Evolutionary conservation across 2,797 vertebrate species (phyloP).

Genomic region (Coendou prehensilis): DNA sequence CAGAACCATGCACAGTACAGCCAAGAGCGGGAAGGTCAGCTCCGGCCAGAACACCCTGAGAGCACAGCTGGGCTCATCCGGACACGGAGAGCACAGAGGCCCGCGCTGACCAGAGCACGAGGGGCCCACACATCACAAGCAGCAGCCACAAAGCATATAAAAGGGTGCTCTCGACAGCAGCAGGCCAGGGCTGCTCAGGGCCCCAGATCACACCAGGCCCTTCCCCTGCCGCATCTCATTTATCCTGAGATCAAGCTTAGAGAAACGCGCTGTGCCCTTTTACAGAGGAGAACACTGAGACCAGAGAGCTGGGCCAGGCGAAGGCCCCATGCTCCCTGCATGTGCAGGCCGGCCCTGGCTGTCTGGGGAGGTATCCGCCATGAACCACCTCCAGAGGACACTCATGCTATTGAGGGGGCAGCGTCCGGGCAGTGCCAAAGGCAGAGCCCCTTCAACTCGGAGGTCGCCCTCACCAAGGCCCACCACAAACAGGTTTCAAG

Average conservation of each 20-base stretch:
- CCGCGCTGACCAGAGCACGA: not conserved
- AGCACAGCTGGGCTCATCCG: not conserved
- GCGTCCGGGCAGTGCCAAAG: not conserved
- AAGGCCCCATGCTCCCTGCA: accelerated
- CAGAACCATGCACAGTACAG: not conserved
- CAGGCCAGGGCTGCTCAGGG: not conserved
- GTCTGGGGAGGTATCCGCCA: not conserved
- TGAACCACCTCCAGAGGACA: not conserved
- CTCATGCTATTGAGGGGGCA: accelerated
- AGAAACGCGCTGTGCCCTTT: not conserved
- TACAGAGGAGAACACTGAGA: not conserved
- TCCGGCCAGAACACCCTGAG: accelerated
- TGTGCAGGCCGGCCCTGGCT: not conserved
- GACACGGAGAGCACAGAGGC: not conserved
- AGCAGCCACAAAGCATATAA: accelerated
- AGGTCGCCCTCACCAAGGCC: not conserved
- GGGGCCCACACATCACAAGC: accelerated
- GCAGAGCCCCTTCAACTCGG: not conserved
- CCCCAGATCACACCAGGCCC: not conserved
- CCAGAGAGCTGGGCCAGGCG: too few species aligned
- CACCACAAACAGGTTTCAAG: not conserved
- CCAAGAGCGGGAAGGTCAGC: not conserved
- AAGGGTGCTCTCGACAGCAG: accelerated
- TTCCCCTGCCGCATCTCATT: not conserved
- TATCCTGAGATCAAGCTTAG: not conserved